phyloP scores from a whole-genome alignment of 2,113 vertebrate species.

The Psilopogon haemacephalus region DNA sequence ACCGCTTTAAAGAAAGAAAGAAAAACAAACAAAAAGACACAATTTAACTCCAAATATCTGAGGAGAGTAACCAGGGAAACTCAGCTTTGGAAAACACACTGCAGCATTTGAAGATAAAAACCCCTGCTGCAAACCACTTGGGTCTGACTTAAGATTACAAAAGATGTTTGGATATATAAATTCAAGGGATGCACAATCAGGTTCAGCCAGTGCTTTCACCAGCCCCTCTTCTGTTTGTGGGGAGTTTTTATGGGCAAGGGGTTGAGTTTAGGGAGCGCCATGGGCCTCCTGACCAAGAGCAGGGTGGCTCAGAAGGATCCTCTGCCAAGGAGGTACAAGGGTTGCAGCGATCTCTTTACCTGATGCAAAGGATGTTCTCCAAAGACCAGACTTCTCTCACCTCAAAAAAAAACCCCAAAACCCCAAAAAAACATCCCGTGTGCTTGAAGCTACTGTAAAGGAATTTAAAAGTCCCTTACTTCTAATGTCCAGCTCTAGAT shows the following conservation, averaged over 20 bases:
- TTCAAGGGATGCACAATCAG: not conserved
- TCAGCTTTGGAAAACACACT: not conserved
- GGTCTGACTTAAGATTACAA: not conserved
- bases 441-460: not conserved
- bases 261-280: not conserved
- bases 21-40: constrained; percentile 50
- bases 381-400: not conserved
- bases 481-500: not conserved
- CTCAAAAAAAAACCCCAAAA: not conserved
- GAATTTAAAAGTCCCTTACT: not conserved
- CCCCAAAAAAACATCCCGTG: not conserved
- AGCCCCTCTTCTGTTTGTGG: not conserved
- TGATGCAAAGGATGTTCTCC: not conserved
- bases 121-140: not conserved
- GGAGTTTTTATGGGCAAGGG: not conserved
- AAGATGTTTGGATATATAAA: not conserved
- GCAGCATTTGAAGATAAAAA: constrained; percentile 17
- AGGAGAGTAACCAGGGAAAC: not conserved
- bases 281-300: fast-evolving
- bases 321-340: not conserved
- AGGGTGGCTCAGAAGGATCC: not conserved
- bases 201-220: not conserved
- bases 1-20: constrained; percentile 38
- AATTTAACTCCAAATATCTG: constrained; percentile 39
- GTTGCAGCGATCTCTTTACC: fast-evolving